These are phyloP conservation scores for Rotaria macrura DNA, from an alignment of 2,888 invertebrate species.

Conservation along the genomic window DNA sequence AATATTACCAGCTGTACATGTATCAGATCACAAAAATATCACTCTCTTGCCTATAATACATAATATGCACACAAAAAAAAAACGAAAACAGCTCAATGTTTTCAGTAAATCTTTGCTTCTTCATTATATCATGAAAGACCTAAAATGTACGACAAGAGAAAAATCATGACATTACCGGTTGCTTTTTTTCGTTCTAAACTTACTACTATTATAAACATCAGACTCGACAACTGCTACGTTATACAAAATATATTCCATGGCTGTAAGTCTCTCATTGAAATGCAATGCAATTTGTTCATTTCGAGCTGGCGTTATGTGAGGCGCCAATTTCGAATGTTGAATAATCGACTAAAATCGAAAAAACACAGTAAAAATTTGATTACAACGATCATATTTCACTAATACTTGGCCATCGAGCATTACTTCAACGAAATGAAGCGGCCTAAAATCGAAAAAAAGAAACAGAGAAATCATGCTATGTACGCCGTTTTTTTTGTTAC, in stretches of 20 bases:
- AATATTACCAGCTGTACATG: background rate
- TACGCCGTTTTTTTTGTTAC: background rate
- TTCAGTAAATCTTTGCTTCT: background rate
- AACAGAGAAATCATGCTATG: background rate
- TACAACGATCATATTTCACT: background rate
- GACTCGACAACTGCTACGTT: background rate
- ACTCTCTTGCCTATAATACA: background rate
- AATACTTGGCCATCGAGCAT: background rate
- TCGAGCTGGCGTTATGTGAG: background rate
- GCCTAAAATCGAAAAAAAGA: background rate
- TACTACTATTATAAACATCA: background rate
- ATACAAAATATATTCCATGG: slow-evolving; percentile 19
- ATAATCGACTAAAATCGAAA: background rate
- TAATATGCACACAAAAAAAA: background rate
- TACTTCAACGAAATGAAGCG: slow-evolving; percentile 4
- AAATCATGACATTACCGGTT: no score
- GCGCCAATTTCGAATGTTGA: background rate
- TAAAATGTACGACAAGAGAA: background rate
- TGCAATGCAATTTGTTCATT: background rate
- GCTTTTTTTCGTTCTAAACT: background rate
- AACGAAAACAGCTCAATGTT: background rate
- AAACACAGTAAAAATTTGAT: background rate
- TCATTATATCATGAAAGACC: background rate
- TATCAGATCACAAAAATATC: background rate
- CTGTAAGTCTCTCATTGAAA: background rate